These are phyloP conservation scores for Lepus europaeus DNA, from an alignment of 2,113 vertebrate species.

Conservation along the genomic window DNA sequence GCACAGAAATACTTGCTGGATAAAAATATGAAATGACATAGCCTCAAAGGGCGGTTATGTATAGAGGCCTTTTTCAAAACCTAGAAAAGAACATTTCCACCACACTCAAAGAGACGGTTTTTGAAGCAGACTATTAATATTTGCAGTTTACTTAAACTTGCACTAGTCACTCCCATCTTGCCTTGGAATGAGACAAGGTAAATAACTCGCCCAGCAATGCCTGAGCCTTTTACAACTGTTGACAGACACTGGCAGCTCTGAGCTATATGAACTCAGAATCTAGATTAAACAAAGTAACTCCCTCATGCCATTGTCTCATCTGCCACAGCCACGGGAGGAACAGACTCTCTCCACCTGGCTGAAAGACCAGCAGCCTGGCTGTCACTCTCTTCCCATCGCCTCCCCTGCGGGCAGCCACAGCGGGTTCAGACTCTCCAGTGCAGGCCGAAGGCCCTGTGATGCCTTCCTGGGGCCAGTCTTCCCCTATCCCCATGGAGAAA, in stretches of 20 bases:
- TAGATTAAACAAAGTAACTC: slow-evolving; percentile 45
- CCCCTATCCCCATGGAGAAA: not conserved
- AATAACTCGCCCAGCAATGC: slow-evolving; percentile 30
- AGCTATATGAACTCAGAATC: not conserved
- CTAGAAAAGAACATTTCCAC: not conserved
- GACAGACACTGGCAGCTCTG: not conserved
- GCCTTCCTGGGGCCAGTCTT: not conserved
- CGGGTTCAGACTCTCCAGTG: not conserved
- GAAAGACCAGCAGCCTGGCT: not conserved
- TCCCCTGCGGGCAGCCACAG: not conserved
- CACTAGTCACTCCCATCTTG: not conserved
- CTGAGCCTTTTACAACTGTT: slow-evolving; percentile 39
- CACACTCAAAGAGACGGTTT: not conserved
- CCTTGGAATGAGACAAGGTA: not conserved
- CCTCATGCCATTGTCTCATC: not conserved
- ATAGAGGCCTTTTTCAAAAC: not conserved
- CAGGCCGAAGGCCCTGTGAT: fast-evolving
- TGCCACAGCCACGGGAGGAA: not conserved
- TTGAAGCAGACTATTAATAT: not conserved
- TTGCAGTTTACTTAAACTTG: not conserved
- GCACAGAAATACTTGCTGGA: not conserved
- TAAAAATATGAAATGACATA: not conserved
- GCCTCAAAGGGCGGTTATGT: not conserved
- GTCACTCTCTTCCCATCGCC: no score
- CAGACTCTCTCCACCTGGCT: not conserved